phyloP scores from a whole-genome alignment of 2,797 vertebrate genomes.

The Tapirus indicus region DNA sequence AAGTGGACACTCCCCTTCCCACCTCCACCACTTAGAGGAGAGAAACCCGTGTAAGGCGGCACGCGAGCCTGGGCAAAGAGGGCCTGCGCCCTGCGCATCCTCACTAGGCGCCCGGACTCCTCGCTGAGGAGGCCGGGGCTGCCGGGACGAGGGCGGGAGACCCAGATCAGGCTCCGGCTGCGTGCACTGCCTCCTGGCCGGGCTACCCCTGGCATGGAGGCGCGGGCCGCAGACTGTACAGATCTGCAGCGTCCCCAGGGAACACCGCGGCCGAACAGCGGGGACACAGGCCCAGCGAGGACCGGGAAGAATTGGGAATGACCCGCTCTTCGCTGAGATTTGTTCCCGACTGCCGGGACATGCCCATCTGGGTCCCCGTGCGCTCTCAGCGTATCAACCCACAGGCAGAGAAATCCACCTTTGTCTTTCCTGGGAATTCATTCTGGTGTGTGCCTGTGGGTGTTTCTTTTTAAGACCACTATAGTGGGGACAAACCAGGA shows the following conservation, averaged over 20 bases:
- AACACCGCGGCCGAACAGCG: fast-evolving
- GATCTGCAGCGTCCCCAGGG: fast-evolving
- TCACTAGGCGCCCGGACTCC: neutral
- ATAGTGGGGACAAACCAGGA: slow-evolving; percentile 38
- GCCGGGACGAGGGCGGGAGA: fast-evolving
- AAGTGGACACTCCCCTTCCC: neutral
- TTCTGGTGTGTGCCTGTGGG: neutral
- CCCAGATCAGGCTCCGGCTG: fast-evolving
- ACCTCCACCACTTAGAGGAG: neutral
- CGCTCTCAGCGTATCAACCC: neutral
- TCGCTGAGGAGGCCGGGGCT: fast-evolving
- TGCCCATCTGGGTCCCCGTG: neutral
- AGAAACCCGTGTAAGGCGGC: neutral
- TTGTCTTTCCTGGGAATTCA: slow-evolving; percentile 9
- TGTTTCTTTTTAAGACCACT: slow-evolving; percentile 62
- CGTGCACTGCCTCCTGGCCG: fast-evolving
- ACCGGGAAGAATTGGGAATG: neutral
- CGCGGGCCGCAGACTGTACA: fast-evolving
- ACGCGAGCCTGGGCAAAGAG: neutral
- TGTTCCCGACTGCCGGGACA: fast-evolving
- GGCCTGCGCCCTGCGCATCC: neutral
- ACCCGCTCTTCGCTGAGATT: neutral
- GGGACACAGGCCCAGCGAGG: neutral
- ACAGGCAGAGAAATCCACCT: neutral
- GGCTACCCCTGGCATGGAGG: neutral